Conservation (phyloP, 2,113 vertebrate genomes). For the Neotragus pygmaeus region DNA sequence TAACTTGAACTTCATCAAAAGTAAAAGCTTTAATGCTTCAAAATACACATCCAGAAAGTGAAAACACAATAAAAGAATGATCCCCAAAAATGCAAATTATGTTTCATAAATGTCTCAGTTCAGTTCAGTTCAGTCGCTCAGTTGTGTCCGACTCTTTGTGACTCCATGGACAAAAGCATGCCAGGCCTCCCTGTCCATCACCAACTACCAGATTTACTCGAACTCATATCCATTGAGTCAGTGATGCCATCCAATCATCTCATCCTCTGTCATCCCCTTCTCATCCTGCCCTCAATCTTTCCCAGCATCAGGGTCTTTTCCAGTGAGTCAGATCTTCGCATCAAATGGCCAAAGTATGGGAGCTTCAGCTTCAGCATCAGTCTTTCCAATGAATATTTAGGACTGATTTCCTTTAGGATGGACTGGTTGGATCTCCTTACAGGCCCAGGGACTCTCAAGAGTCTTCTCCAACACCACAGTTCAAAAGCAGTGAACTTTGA, state of each 20-base stretch:
- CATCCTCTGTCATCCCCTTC: neutral
- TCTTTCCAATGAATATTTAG: neutral
- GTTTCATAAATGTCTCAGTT: neutral
- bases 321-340: neutral
- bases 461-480: neutral
- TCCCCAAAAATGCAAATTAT: neutral
- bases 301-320: neutral
- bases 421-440: neutral
- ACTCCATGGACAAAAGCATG: neutral
- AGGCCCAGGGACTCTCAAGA: neutral
- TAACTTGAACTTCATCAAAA: neutral
- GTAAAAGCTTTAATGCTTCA: neutral
- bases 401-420: neutral
- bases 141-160: neutral
- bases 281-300: neutral
- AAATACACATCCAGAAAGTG: neutral
- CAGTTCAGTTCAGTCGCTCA: neutral
- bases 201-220: neutral
- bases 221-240: neutral
- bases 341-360: neutral
- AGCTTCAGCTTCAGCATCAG: neutral
- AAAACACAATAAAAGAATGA: neutral
- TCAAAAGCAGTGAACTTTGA: no score
- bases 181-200: neutral
- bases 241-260: neutral